phyloP scores from a whole-genome alignment of 2,888 invertebrate species.

The Synanthedon tipuliformis region DNA sequence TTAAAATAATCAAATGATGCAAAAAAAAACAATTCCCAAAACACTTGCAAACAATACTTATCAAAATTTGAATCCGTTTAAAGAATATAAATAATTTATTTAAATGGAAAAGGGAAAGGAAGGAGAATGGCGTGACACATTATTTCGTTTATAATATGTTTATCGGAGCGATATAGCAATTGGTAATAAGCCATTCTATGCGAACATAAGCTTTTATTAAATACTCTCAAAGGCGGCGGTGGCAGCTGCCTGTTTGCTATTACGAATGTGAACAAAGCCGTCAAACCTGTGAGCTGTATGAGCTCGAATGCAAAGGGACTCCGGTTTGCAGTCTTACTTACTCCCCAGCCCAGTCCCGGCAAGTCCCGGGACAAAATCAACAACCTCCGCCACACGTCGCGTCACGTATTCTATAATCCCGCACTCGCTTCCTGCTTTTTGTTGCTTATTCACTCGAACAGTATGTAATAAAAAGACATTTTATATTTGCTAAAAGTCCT shows the following conservation, averaged over 20 bases:
- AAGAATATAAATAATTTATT: too few relatives aligned
- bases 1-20: too few relatives aligned
- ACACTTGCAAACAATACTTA: too few relatives aligned
- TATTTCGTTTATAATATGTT: neutral
- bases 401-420: conserved; percentile 62
- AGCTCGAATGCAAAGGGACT: conserved; percentile 2
- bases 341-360: conserved; percentile 13
- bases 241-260: too few relatives aligned
- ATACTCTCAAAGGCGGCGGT: too few relatives aligned
- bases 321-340: conserved; percentile 3
- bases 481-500: conserved; percentile 6
- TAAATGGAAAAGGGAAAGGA: neutral
- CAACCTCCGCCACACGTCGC: conserved; percentile 45
- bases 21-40: too few relatives aligned
- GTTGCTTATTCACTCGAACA: conserved; percentile 29
- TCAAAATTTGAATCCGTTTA: too few relatives aligned
- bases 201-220: conserved; percentile 10
- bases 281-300: too few relatives aligned
- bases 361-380: conserved; percentile 47
- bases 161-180: neutral
- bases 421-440: conserved; percentile 62
- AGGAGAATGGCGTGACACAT: neutral
- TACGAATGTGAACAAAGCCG: too few relatives aligned
- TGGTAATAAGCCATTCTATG: neutral
- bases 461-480: conserved; percentile 6